Evolutionary conservation across 1,140 invertebrate genomes (phyloP), one percentile per base, ranked within the genome.

Genomic region (Brachionus plicatilis): DNA sequence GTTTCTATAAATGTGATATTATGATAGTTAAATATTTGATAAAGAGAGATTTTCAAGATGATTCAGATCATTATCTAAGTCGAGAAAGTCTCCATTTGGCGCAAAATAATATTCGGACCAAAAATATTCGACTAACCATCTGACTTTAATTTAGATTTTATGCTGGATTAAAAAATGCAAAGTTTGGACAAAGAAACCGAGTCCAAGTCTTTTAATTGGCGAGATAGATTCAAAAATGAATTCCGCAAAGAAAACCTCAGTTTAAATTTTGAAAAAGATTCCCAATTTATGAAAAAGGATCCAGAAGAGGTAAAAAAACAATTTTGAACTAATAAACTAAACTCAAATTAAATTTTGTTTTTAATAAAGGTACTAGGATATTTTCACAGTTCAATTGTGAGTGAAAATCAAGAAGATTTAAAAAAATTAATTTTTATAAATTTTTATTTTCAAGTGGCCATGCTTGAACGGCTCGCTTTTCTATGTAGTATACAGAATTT

Each of bases 301-400:
- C 79, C 79, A 0, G 79, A 82, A 68, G 72, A 76, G 11, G 72
- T 72, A 12, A 3, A 37, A 41, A 68, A 43, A 72, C 24, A 60
- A 60, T 24, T 60, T n/a, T n/a, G n/a, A n/a, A n/a, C n/a, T n/a
- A n/a, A n/a, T 20, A 5, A 7, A 11, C 1, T 12, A 56, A 20
- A 20, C 5, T 60, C 9, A 56, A 56, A 43, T 17, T 43, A n/a
- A n/a, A 72, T 43, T 43, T 72, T 43, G 7, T 72, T 43, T 68
- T 37, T 1, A 29, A 29, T 37, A n/a, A 56, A 56, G 76, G 27
- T 82, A 14, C 79, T 82, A 1, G 65, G 65, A 68, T 82, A 82
- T 24, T 82, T 82, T 24, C 79, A 82, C 41, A 65, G 37, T 20
- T 82, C 79, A 41, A 82, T 82, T 14, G 79, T 82, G 65, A 82